These are phyloP conservation scores for Stigmatopora nigra DNA, from an alignment of 2,113 vertebrate genomes.

Conservation along the genomic window DNA sequence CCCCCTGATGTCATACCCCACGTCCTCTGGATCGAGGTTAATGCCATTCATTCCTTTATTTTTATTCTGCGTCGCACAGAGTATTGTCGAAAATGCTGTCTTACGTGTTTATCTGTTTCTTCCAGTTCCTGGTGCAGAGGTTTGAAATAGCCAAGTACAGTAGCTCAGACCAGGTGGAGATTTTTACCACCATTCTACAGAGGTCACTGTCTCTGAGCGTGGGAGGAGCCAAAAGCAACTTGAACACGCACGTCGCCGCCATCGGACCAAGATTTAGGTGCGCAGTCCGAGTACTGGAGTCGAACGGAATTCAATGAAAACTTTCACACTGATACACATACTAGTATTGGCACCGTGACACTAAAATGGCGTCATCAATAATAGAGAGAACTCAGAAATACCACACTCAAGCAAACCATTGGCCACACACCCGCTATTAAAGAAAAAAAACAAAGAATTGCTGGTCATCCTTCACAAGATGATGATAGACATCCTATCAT, in stretches of 20 bases:
- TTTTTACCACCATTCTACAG: slow-evolving; percentile 87
- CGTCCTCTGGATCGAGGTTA: slow-evolving; percentile 93
- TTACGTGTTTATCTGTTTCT: neutral
- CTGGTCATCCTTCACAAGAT: too few species aligned
- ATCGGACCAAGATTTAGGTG: slow-evolving; percentile 92
- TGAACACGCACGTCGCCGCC: slow-evolving; percentile 89
- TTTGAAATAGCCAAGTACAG: slow-evolving; percentile 98
- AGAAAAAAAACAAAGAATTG: too few species aligned
- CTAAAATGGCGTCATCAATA: too few species aligned
- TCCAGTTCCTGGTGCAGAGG: slow-evolving; percentile 88
- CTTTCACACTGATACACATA: too few species aligned
- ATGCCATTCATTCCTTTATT: slow-evolving; percentile 20
- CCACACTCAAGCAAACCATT: too few species aligned
- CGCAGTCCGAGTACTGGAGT: neutral
- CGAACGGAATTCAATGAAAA: neutral
- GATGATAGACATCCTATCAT: too few species aligned
- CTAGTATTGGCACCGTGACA: too few species aligned
- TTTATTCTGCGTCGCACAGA: neutral
- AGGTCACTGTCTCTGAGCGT: slow-evolving; percentile 85
- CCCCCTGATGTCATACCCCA: slow-evolving; percentile 87
- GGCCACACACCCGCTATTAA: too few species aligned
- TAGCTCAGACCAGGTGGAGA: slow-evolving; percentile 95
- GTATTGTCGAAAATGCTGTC: neutral
- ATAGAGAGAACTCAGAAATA: too few species aligned
- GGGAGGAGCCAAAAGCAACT: slow-evolving; percentile 78